Percentiles rank a stretch among this genome's conserved stretches.
Evolutionary conservation across 2,113 vertebrate species (phyloP).

Genomic region (Rattus rattus): DNA sequence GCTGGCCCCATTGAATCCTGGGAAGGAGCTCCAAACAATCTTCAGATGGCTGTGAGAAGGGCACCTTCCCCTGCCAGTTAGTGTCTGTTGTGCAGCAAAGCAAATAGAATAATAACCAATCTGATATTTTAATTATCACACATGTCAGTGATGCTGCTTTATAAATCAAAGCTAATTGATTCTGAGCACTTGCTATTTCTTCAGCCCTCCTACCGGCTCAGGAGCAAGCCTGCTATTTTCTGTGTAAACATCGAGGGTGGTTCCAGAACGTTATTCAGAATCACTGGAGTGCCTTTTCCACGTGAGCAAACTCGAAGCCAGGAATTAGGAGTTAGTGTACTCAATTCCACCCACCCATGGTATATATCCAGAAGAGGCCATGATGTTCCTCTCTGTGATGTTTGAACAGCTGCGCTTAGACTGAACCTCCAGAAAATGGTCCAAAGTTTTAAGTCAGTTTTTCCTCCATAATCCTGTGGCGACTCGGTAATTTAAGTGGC

Average conservation of each 20-base stretch:
- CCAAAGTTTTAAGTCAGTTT: not conserved
- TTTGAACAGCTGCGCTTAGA: not conserved
- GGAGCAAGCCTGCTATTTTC: slow-evolving; percentile 59
- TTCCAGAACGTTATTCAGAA: slow-evolving; percentile 13
- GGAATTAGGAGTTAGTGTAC: not conserved
- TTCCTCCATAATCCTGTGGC: not conserved
- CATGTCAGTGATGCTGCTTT: slow-evolving; percentile 51
- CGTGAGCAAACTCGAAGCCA: not conserved
- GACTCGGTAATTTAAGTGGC: not conserved
- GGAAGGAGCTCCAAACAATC: not conserved
- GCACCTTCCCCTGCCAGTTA: not conserved
- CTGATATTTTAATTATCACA: slow-evolving; percentile 75
- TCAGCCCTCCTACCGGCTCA: slow-evolving; percentile 59
- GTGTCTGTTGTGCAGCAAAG: slow-evolving; percentile 45
- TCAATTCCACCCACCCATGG: not conserved
- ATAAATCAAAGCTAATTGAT: slow-evolving; percentile 75
- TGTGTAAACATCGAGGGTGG: slow-evolving; percentile 9
- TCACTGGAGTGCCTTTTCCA: not conserved
- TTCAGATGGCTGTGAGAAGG: slow-evolving; percentile 13
- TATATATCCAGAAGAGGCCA: not conserved
- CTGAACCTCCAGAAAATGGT: slow-evolving; percentile 2
- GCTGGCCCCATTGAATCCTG: not conserved
- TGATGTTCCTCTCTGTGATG: not conserved
- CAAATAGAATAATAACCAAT: slow-evolving; percentile 77
- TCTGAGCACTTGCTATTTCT: slow-evolving; percentile 57